These are phyloP conservation scores for Lutraria rhynchaena DNA, from an alignment of 1,140 invertebrate genomes.

Conservation along the genomic window DNA sequence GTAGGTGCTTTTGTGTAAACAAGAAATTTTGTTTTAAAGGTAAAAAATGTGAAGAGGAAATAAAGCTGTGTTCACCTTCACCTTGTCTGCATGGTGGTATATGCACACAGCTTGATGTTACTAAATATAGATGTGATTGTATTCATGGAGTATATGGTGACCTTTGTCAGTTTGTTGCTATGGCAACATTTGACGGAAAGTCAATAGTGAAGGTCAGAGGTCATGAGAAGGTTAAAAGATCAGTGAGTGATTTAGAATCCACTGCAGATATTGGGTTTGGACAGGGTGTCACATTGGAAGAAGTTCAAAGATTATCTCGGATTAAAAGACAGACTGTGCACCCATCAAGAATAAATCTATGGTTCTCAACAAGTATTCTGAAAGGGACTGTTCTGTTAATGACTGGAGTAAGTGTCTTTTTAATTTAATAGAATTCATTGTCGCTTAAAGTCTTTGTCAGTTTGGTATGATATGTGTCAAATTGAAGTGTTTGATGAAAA, in stretches of 20 bases:
- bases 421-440: too few relatives aligned
- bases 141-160: slow-evolving; percentile 90
- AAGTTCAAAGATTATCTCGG: not conserved
- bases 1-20: slow-evolving; percentile 8
- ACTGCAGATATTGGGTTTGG: too few relatives aligned
- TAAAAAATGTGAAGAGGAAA: slow-evolving; percentile 89
- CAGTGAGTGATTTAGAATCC: too few relatives aligned
- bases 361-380: slow-evolving; percentile 37
- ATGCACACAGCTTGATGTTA: slow-evolving; percentile 66
- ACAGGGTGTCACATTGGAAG: too few relatives aligned
- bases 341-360: not conserved
- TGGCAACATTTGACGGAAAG: slow-evolving; percentile 52
- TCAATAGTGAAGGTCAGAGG: slow-evolving; percentile 1
- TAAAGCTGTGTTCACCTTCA: slow-evolving; percentile 90
- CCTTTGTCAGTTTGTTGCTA: slow-evolving; percentile 77
- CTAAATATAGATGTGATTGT: slow-evolving; percentile 90
- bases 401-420: slow-evolving; percentile 41
- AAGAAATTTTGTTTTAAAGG: slow-evolving; percentile 85
- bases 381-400: slow-evolving; percentile 34
- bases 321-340: not conserved
- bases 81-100: slow-evolving; percentile 91
- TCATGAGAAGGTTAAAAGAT: too few relatives aligned
- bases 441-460: too few relatives aligned
- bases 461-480: too few relatives aligned
- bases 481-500: too few relatives aligned